Percentiles rank a stretch among this genome's conserved stretches.
Conservation (phyloP, 2,113 vertebrate species). For the Sinocyclocheilus anophthalmus region DNA sequence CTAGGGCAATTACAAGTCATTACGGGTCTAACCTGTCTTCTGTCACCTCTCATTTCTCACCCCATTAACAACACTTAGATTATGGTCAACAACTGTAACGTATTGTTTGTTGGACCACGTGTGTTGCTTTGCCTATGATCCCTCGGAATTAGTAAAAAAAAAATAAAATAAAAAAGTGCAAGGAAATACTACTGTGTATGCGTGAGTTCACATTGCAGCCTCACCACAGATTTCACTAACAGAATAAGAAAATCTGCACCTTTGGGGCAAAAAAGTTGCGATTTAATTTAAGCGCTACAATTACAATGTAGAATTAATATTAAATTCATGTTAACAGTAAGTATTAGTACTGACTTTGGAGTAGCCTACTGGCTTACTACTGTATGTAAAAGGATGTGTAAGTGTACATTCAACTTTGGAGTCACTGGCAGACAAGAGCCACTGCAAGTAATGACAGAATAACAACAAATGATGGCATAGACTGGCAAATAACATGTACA, state of each 20-base stretch:
- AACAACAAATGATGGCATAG: slow-evolving; percentile 7
- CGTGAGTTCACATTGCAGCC: not conserved
- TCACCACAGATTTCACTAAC: not conserved
- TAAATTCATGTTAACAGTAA: not conserved
- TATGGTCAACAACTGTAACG: slow-evolving; percentile 47
- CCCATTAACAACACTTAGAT: slow-evolving; percentile 10
- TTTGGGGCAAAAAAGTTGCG: too few relatives aligned
- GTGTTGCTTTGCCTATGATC: not conserved
- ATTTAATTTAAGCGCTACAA: too few relatives aligned
- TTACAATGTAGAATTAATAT: not conserved
- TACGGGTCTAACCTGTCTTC: not conserved
- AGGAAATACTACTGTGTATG: not conserved
- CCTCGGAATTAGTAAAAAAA: not conserved
- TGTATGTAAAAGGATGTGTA: too few relatives aligned
- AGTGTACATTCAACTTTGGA: not conserved
- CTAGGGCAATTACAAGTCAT: slow-evolving; percentile 42
- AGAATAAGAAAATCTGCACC: not conserved
- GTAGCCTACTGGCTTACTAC: not conserved
- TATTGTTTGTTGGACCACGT: not conserved
- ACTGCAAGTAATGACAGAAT: not conserved
- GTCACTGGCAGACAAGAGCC: not conserved
- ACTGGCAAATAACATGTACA: slow-evolving; percentile 54
- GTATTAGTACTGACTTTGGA: not conserved
- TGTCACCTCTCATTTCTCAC: slow-evolving; percentile 1
- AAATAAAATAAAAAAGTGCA: too few relatives aligned